phyloP scores from a whole-genome alignment of 2,888 invertebrate species.

The Parnassius glacialis region DNA sequence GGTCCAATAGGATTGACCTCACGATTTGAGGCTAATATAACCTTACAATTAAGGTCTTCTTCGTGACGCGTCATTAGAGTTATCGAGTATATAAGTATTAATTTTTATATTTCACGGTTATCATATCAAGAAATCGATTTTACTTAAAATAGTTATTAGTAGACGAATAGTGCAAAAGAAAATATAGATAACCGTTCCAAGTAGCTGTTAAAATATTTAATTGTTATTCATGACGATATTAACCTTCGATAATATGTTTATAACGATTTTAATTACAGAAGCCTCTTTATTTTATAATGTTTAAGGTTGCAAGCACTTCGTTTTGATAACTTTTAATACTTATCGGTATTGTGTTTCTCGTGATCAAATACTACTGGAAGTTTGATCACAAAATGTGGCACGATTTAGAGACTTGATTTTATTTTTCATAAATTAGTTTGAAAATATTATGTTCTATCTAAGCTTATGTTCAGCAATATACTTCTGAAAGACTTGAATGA shows the following conservation, averaged over 20 bases:
- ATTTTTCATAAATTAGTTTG: too few species aligned
- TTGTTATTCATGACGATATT: too few species aligned
- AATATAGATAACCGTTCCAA: neutral
- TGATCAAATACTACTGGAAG: too few species aligned
- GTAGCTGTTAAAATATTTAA: slow-evolving; percentile 3
- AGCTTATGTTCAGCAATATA: too few species aligned
- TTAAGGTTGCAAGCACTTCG: neutral
- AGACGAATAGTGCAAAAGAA: neutral
- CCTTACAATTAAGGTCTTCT: slow-evolving; percentile 54
- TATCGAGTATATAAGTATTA: slow-evolving; percentile 28
- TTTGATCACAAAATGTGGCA: too few species aligned
- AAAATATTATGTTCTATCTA: too few species aligned
- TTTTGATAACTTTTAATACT: too few species aligned
- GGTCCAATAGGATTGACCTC: slow-evolving; percentile 56
- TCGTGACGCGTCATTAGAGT: slow-evolving; percentile 54
- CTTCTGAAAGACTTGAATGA: too few species aligned
- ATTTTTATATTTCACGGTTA: slow-evolving; percentile 29
- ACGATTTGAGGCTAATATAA: slow-evolving; percentile 49
- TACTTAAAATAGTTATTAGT: neutral
- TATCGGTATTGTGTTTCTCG: too few species aligned
- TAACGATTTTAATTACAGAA: neutral
- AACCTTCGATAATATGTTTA: too few species aligned
- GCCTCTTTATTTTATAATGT: neutral
- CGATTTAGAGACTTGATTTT: too few species aligned
- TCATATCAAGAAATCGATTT: slow-evolving; percentile 4